Conservation (phyloP, 2,888 invertebrate genomes). For the Choreutis nemorana region DNA sequence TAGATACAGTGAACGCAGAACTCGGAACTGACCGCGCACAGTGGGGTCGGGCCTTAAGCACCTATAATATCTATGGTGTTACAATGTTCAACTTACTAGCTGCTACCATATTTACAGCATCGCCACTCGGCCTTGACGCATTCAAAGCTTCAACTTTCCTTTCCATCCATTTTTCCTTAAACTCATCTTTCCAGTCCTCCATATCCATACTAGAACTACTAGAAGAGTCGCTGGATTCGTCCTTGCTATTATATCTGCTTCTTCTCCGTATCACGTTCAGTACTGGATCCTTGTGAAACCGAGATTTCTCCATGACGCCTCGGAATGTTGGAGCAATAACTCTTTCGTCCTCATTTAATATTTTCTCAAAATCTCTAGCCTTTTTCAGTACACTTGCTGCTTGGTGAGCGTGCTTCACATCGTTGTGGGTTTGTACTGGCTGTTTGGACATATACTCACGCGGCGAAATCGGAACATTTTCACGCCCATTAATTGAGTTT, state of each 20-base stretch:
- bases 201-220: conserved; percentile 20
- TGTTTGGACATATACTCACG: too few species aligned
- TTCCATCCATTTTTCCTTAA: conserved; percentile 20
- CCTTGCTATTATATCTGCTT: too few species aligned
- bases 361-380: conserved; percentile 5
- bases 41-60: neutral
- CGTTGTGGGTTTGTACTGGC: too few species aligned
- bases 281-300: conserved; percentile 25
- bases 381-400: conserved; percentile 9
- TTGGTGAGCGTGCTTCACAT: conserved; percentile 7
- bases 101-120: conserved; percentile 42
- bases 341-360: conserved; percentile 1
- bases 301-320: conserved; percentile 6
- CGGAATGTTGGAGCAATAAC: neutral
- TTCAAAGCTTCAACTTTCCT: conserved; percentile 34
- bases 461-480: too few species aligned
- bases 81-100: conserved; percentile 24
- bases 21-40: too few species aligned
- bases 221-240: too few species aligned
- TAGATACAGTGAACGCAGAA: too few species aligned
- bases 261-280: conserved; percentile 19
- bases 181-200: conserved; percentile 21
- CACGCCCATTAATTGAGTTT: too few species aligned
- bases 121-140: conserved; percentile 21
- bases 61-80: neutral